These are phyloP conservation scores for Enteromius afrohamiltoni DNA, from an alignment of 2,797 vertebrate species.

Conservation along the genomic window DNA sequence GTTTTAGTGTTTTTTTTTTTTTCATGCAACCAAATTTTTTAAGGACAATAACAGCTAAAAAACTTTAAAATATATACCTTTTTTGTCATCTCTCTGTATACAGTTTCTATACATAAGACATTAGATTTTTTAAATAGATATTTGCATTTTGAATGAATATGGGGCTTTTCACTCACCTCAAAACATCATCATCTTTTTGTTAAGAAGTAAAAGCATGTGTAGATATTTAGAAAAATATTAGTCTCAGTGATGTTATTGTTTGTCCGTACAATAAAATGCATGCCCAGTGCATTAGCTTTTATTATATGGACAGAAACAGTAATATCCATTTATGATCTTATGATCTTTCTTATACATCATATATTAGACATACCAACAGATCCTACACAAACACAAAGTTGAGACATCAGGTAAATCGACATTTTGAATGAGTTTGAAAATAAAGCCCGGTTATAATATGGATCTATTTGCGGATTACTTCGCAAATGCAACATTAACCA, in stretches of 20 bases:
- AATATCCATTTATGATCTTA: background rate
- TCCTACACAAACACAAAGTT: background rate
- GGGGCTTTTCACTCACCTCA: background rate
- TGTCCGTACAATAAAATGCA: background rate
- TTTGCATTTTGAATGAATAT: background rate
- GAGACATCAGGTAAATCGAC: slow-evolving; percentile 6
- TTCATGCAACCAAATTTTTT: background rate
- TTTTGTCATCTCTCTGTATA: background rate
- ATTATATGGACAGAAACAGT: slow-evolving; percentile 5
- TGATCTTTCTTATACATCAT: background rate
- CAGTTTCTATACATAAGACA: background rate
- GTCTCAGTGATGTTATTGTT: background rate
- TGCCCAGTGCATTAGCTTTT: background rate
- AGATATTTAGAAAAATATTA: background rate
- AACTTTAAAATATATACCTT: background rate
- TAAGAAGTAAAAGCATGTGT: background rate
- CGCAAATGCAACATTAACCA: slow-evolving; percentile 38
- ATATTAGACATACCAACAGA: background rate
- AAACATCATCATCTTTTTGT: background rate
- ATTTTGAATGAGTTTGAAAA: slow-evolving; percentile 20
- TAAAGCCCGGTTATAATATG: slow-evolving; percentile 9
- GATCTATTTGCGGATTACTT: slow-evolving; percentile 33
- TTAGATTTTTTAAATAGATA: background rate
- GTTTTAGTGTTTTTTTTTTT: background rate
- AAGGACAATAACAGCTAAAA: background rate